A percentile compares a stretch with the other conserved stretches of the same genome.
Conservation (phyloP, 2,113 vertebrate genomes). For the Andinoacara biseriatus region DNA sequence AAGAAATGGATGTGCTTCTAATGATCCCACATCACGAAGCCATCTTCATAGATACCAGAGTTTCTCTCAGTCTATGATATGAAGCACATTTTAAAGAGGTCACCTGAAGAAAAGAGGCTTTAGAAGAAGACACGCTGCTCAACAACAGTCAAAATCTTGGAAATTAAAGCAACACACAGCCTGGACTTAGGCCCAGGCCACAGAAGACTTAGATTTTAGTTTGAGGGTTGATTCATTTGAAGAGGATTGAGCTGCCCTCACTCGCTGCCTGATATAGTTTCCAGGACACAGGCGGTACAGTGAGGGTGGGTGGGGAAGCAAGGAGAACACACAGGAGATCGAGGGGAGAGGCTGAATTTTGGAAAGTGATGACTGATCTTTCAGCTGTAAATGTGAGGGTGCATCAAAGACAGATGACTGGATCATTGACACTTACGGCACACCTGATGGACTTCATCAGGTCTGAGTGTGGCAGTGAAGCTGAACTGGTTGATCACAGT, state of each 20-base stretch:
- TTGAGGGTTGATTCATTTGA: background rate
- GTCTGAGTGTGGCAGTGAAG: too few species aligned
- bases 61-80: background rate
- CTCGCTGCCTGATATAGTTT: background rate
- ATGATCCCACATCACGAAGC: background rate
- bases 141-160: background rate
- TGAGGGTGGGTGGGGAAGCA: background rate
- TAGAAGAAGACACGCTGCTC: too few species aligned
- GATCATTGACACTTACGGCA: background rate
- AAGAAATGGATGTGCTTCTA: background rate
- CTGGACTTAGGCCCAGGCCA: background rate
- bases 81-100: background rate
- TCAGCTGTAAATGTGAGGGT: background rate
- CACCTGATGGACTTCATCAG: background rate
- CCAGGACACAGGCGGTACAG: background rate
- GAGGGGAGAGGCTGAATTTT: too few species aligned
- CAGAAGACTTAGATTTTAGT: accelerated
- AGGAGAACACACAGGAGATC: background rate
- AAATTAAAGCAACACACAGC: background rate
- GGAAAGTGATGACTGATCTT: background rate
- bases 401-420: background rate
- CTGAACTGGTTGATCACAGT: too few species aligned
- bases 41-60: background rate
- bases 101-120: too few species aligned
- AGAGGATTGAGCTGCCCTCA: background rate